Evolutionary conservation across 2,113 vertebrate genomes (phyloP).

Genomic region (Cricetomys ansorgei): DNA sequence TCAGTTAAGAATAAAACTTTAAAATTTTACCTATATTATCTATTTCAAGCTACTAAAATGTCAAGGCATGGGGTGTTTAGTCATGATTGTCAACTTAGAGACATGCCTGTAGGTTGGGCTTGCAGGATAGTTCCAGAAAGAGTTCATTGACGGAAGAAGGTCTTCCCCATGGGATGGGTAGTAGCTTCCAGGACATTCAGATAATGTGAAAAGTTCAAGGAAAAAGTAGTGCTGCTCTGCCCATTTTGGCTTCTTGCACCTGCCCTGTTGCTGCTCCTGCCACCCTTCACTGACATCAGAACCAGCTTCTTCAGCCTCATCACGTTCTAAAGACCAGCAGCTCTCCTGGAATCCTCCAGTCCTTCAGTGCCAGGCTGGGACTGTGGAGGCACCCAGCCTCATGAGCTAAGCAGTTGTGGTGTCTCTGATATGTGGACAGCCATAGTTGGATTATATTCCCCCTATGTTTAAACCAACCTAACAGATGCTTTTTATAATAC

Average conservation of each 20-base stretch:
- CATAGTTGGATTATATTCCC: not conserved
- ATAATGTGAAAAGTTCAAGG: not conserved
- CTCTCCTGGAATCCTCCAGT: not conserved
- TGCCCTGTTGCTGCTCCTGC: not conserved
- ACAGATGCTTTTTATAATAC: not conserved
- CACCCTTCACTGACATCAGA: not conserved
- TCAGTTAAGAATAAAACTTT: not conserved
- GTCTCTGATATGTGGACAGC: not conserved
- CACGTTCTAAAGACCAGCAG: no score
- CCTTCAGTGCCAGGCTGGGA: not conserved
- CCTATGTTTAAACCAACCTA: not conserved
- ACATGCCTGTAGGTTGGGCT: not conserved
- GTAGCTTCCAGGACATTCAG: not conserved
- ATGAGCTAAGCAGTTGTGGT: not conserved
- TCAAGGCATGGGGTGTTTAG: not conserved
- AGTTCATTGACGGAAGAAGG: not conserved
- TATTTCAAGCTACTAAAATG: not conserved
- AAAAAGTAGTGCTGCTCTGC: not conserved
- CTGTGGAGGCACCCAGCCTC: not conserved
- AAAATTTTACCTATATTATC: not conserved
- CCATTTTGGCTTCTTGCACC: not conserved
- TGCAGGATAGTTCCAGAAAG: not conserved
- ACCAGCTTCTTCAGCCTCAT: not conserved
- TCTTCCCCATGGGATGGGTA: not conserved
- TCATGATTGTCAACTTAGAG: not conserved